phyloP scores from a whole-genome alignment of 1,140 invertebrate species.

The Eulimnadia texana region DNA sequence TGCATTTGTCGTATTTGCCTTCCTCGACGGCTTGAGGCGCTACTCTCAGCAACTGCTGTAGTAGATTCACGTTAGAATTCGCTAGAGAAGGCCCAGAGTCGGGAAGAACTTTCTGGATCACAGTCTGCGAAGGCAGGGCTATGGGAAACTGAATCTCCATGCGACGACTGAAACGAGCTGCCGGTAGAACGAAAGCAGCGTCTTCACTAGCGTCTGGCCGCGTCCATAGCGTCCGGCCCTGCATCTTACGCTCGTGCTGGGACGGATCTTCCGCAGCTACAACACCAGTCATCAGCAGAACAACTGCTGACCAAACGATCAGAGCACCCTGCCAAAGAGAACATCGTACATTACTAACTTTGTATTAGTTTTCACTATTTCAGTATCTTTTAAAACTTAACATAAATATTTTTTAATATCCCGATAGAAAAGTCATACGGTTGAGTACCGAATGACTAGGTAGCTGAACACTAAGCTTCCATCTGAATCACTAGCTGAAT shows the following conservation, averaged over 20 bases:
- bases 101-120: background rate
- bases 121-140: background rate
- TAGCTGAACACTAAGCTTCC: no score
- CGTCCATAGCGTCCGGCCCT: background rate
- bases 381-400: no score
- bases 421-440: no score
- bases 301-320: background rate
- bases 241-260: background rate
- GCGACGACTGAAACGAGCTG: background rate
- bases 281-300: background rate
- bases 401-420: no score
- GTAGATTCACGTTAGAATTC: background rate
- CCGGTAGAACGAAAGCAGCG: background rate
- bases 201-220: background rate
- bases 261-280: background rate
- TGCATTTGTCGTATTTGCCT: slow-evolving; percentile 1
- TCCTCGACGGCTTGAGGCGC: background rate
- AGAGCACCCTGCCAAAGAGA: background rate
- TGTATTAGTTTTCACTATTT: no score
- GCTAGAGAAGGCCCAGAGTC: background rate
- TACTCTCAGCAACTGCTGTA: background rate
- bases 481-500: no score
- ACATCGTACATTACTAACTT: background rate
- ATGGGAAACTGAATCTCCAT: background rate
- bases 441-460: no score